A percentile compares a stretch with the other conserved stretches of the same genome.
These are phyloP conservation scores for Ophion slaviceki DNA, from an alignment of 2,888 invertebrate species.

Conservation along the genomic window DNA sequence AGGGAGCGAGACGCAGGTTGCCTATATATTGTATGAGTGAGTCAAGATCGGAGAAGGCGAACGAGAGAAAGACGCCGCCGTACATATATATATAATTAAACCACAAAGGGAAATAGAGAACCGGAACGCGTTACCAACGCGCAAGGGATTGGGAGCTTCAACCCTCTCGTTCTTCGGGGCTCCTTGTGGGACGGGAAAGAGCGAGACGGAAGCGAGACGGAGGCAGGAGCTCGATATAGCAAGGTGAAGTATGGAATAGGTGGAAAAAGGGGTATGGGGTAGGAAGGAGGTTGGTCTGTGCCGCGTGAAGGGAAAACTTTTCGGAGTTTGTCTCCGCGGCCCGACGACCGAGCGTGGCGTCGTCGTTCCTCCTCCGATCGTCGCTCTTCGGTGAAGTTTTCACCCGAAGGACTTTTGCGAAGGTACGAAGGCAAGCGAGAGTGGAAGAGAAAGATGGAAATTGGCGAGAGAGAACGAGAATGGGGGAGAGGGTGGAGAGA, in stretches of 20 bases:
- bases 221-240: slow-evolving; percentile 17
- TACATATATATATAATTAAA: slow-evolving; percentile 38
- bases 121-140: slow-evolving; percentile 55
- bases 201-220: slow-evolving; percentile 33
- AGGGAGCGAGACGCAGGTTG: slow-evolving; percentile 10
- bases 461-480: slow-evolving; percentile 13
- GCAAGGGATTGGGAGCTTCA: slow-evolving; percentile 42
- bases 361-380: slow-evolving; percentile 35
- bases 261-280: slow-evolving; percentile 44
- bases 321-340: slow-evolving; percentile 62
- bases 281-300: slow-evolving; percentile 52
- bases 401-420: slow-evolving; percentile 37
- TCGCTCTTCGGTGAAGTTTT: slow-evolving; percentile 59
- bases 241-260: slow-evolving; percentile 42
- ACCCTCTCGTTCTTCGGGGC: slow-evolving; percentile 42
- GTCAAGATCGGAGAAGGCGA: slow-evolving; percentile 44
- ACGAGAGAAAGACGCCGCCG: slow-evolving; percentile 14
- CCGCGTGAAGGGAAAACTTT: slow-evolving; percentile 63
- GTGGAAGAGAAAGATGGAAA: slow-evolving; percentile 8
- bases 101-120: slow-evolving; percentile 60
- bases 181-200: slow-evolving; percentile 9
- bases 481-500: slow-evolving; percentile 21
- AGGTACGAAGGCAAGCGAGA: slow-evolving; percentile 20
- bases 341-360: slow-evolving; percentile 42
- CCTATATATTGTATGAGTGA: slow-evolving; percentile 49